phyloP scores from a whole-genome alignment of 2,113 vertebrate species.

The Cygnus buccinator region DNA sequence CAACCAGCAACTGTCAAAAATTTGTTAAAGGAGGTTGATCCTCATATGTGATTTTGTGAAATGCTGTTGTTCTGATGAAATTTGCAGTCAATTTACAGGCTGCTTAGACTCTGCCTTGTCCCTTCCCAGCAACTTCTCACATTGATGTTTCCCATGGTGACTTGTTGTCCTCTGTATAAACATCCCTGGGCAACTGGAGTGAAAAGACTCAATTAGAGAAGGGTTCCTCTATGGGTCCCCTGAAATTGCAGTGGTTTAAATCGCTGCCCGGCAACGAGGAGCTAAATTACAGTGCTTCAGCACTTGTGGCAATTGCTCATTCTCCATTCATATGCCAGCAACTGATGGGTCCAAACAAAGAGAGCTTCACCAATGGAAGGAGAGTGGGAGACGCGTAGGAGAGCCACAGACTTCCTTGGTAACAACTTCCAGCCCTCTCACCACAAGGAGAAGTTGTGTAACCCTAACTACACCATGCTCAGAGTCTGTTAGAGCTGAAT shows the following conservation, averaged over 20 bases:
- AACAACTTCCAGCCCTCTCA: not conserved
- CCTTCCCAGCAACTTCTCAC: not conserved
- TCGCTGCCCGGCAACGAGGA: conserved; percentile 42
- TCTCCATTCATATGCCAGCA: conserved; percentile 20
- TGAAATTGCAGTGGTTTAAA: conserved; percentile 49
- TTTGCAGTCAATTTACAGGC: not conserved
- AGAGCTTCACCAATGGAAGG: not conserved
- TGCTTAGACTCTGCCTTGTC: not conserved
- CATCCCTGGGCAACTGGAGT: not conserved
- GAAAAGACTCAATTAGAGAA: conserved; percentile 17
- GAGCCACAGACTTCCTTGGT: not conserved
- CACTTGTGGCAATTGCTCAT: conserved; percentile 13
- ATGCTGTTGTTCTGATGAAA: not conserved
- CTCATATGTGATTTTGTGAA: not conserved
- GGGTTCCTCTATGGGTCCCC: not conserved
- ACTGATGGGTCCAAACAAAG: conserved; percentile 19
- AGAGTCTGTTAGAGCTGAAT: not conserved
- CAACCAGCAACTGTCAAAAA: not conserved
- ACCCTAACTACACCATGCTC: not conserved
- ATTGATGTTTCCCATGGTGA: not conserved
- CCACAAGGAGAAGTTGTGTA: not conserved
- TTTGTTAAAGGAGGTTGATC: not conserved
- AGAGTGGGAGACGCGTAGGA: not conserved
- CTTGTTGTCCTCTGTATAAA: not conserved
- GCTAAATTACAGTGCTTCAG: conserved; percentile 43